phyloP scores from a whole-genome alignment of 2,888 invertebrate species.

The Drosophila testacea region DNA sequence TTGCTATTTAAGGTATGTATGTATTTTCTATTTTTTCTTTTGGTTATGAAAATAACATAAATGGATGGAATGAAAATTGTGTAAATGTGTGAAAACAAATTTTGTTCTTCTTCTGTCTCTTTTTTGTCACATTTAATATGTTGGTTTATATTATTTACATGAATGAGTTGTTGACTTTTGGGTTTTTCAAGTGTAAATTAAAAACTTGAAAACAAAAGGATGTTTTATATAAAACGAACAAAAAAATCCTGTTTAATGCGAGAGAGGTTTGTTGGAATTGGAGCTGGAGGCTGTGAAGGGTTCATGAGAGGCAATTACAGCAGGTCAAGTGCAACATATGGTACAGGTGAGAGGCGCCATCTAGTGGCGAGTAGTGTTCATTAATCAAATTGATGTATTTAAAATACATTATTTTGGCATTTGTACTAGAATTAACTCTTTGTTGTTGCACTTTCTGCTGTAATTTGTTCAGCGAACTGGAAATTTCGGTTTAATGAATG shows the following conservation, averaged over 20 bases:
- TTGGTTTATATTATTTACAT: conserved; percentile 63
- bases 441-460: conserved; percentile 18
- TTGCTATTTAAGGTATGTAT: conserved; percentile 28
- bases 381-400: conserved; percentile 14
- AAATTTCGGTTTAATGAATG: conserved; percentile 11
- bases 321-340: background rate
- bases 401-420: conserved; percentile 2
- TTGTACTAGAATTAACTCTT: background rate
- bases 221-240: background rate
- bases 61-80: conserved; percentile 44
- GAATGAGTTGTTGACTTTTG: conserved; percentile 57
- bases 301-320: conserved; percentile 33
- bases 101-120: conserved; percentile 20
- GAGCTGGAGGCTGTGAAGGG: conserved; percentile 10
- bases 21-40: conserved; percentile 5
- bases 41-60: conserved; percentile 22
- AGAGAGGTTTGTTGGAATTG: conserved; percentile 8
- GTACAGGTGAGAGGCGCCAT: background rate
- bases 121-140: conserved; percentile 26
- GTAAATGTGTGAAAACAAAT: conserved; percentile 31
- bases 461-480: conserved; percentile 24
- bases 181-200: conserved; percentile 29
- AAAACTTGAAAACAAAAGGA: conserved; percentile 9
- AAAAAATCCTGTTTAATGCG: conserved; percentile 21
- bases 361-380: conserved; percentile 1